Base-by-base conservation (phyloP, 2,797 vertebrate genomes). In the Spheniscus humboldti region DNA sequence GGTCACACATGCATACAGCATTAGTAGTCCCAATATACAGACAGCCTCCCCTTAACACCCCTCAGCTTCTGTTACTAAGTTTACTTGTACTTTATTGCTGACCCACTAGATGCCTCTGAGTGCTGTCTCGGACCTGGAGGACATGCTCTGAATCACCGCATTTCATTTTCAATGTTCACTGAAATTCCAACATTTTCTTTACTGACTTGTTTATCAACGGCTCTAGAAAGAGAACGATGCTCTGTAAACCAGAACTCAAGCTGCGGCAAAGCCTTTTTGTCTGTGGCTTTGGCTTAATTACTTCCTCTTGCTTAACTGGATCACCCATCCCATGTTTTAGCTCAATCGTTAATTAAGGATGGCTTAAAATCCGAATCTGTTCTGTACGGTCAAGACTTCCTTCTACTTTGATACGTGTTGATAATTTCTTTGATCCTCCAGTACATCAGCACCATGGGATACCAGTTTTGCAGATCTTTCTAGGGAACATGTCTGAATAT, bases 391-490 rank as follows among this genome's bases (percentile, higher is more conserved):
- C 92, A 84, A 75, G 35, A 25, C 53, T 78, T 75, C n/a, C 76
- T 30, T 11, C 24, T 31, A 11, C 90, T 88, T 86, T 82, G 76
- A 90, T 33, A 56, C 39, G 3, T 2, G 62, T 18, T 64, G 82
- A 27, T 53, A 68, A 72, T 64, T 68, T 63, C 86, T 96, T 96
- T 96, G 94, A 92, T 96, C 50, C 86, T 81, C 18, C 63, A 50
- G 62, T 18, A 7, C 18, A 1, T 10, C 16, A 64, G 79, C 88
- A 74, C 71, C 37, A 4, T 12, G 77, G 89, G 86, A 93, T 22
- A 15, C 30, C 35, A 16, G 4, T 8, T 30, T 39, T 39, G 57
- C 91, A 71, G 59, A 43, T 20, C 72, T 48, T 79, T 4, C 72
- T 22, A 39, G 66, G 71, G 84, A 96, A 37, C 33, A 19, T 0